phyloP scores from a whole-genome alignment of 2,797 vertebrate genomes.

The Anas capensis region DNA sequence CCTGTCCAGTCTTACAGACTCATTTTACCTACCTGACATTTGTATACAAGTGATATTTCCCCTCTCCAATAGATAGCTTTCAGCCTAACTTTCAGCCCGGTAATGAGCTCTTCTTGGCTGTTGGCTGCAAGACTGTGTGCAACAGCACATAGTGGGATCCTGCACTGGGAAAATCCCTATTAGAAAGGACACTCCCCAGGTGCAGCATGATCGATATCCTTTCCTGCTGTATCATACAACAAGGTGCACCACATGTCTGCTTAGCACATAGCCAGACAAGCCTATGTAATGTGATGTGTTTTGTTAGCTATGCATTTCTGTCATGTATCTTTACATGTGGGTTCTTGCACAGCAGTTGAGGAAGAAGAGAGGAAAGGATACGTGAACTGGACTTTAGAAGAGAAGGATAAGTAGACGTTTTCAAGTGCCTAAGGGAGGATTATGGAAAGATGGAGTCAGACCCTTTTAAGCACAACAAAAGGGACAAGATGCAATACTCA shows the following conservation, averaged over 20 bases:
- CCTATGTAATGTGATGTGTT: background rate
- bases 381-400: background rate
- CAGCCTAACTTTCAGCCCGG: background rate
- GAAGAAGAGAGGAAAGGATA: background rate
- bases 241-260: background rate
- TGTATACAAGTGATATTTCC: fast-evolving
- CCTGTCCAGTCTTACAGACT: background rate
- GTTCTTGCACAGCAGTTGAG: background rate
- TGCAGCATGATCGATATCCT: background rate
- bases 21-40: background rate
- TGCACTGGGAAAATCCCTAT: background rate
- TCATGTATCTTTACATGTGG: background rate
- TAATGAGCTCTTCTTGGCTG: background rate
- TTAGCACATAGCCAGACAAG: background rate
- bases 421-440: background rate
- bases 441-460: background rate
- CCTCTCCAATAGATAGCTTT: background rate
- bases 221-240: background rate
- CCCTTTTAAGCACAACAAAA: background rate
- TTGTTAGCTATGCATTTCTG: fast-evolving
- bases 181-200: background rate
- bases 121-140: background rate
- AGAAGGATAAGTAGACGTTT: background rate
- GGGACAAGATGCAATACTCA: background rate
- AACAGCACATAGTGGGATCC: background rate